These are phyloP conservation scores for Boleophthalmus pectinirostris DNA, from an alignment of 2,113 vertebrate genomes.

Conservation along the genomic window DNA sequence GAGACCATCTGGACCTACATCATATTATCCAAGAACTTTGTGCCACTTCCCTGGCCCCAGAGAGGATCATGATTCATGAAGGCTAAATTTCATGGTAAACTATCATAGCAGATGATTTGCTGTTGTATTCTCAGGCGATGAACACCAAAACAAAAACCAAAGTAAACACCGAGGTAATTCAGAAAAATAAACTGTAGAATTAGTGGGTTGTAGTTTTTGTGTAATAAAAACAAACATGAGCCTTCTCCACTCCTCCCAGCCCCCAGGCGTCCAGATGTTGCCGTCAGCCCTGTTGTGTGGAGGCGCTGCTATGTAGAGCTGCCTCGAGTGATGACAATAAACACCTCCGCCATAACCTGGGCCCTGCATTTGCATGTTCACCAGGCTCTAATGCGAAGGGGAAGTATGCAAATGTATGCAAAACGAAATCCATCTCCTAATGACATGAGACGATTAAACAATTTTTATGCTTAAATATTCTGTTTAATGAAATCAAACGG, in stretches of 20 bases:
- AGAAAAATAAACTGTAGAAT: background rate
- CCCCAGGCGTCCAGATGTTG: constrained; percentile 76
- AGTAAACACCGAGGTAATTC: constrained; percentile 1
- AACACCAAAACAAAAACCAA: background rate
- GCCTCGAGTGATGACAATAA: constrained; percentile 95
- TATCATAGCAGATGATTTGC: constrained; percentile 1
- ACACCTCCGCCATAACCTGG: constrained; percentile 93
- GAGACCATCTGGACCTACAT: background rate
- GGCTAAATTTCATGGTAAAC: background rate
- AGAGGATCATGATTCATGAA: background rate
- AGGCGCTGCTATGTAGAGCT: constrained; percentile 85
- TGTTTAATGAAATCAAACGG: constrained; percentile 99
- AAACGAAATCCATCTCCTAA: constrained; percentile 98
- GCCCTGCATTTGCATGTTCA: constrained; percentile 89
- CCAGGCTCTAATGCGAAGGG: constrained; percentile 85
- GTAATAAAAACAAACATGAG: constrained; percentile 46
- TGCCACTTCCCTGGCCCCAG: background rate
- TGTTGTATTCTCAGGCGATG: constrained; percentile 1
- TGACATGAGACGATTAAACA: constrained; percentile 99
- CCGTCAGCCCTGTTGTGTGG: constrained; percentile 70
- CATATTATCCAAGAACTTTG: background rate
- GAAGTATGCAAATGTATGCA: constrained; percentile 99
- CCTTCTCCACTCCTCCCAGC: constrained; percentile 53
- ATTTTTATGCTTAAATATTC: constrained; percentile 99
- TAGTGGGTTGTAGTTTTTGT: constrained; percentile 15